A percentile compares a stretch with the other conserved stretches of the same genome.
These are phyloP conservation scores for Sebastes itinus DNA, from an alignment of 2,797 vertebrate species.

Conservation along the genomic window DNA sequence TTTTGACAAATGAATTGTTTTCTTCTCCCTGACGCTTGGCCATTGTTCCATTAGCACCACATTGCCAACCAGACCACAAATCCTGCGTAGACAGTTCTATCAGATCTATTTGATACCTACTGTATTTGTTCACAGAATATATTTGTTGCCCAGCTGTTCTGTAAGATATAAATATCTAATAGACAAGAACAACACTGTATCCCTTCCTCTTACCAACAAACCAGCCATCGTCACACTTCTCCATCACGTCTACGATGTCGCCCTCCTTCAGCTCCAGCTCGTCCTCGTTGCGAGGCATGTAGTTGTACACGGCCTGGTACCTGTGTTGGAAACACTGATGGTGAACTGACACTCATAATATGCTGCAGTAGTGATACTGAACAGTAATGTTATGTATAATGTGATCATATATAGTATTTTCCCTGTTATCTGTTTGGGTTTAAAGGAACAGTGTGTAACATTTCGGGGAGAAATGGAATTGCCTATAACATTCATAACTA, in stretches of 20 bases:
- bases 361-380: not conserved
- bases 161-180: not conserved
- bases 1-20: no score
- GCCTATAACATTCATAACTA: no score
- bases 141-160: not conserved
- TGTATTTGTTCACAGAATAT: not conserved
- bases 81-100: not conserved
- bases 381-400: not conserved
- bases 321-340: slow-evolving; percentile 63
- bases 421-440: not conserved
- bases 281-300: slow-evolving; percentile 95
- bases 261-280: slow-evolving; percentile 97
- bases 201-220: slow-evolving; percentile 90
- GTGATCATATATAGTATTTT: not conserved
- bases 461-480: no score
- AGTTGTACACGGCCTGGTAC: slow-evolving; percentile 97
- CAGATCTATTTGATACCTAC: not conserved
- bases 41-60: not conserved
- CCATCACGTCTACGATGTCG: slow-evolving; percentile 97
- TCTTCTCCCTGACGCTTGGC: no score
- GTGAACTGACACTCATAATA: not conserved
- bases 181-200: not conserved
- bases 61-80: not conserved
- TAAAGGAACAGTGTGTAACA: not conserved
- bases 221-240: slow-evolving; percentile 99